phyloP scores from a whole-genome alignment of 2,113 vertebrate genomes.

The Ibidorhyncha struthersii region DNA sequence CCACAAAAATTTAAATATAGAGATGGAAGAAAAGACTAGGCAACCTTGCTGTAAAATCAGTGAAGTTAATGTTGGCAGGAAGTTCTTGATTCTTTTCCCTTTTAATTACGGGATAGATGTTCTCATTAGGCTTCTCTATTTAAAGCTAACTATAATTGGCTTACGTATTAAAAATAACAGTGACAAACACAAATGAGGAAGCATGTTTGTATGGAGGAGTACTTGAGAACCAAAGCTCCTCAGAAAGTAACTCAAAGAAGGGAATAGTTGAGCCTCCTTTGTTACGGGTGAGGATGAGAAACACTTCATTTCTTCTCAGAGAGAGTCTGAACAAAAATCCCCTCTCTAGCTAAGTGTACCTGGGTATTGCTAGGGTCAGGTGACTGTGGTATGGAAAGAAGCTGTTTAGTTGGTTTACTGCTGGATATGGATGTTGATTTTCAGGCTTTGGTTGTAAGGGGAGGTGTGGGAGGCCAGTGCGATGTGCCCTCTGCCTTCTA shows the following conservation, averaged over 20 bases:
- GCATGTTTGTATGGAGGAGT: conserved; percentile 7
- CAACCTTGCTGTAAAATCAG: conserved; percentile 39
- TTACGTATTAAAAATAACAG: conserved; percentile 62
- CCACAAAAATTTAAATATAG: conserved; percentile 7
- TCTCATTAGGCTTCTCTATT: conserved; percentile 70
- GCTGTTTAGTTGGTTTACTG: not conserved
- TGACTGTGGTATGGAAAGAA: not conserved
- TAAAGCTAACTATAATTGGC: conserved; percentile 67
- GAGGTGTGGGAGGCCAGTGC: fast-evolving
- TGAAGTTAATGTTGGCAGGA: conserved; percentile 55
- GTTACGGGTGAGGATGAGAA: not conserved
- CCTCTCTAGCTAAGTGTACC: not conserved
- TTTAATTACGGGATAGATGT: conserved; percentile 71
- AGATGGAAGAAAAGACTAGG: conserved; percentile 12
- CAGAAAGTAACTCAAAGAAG: not conserved
- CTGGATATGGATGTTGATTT: not conserved
- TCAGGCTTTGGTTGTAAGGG: not conserved
- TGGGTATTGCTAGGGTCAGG: not conserved
- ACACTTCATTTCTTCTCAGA: not conserved
- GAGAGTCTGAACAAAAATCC: not conserved
- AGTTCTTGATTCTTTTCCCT: conserved; percentile 61
- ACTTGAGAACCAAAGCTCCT: conserved; percentile 3
- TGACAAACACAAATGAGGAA: conserved; percentile 46
- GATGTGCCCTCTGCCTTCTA: not conserved
- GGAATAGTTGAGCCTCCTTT: not conserved